Evolutionary conservation across 2,888 invertebrate genomes (phyloP), one percentile per base, ranked within the genome.

Genomic region (Sipha maydis): DNA sequence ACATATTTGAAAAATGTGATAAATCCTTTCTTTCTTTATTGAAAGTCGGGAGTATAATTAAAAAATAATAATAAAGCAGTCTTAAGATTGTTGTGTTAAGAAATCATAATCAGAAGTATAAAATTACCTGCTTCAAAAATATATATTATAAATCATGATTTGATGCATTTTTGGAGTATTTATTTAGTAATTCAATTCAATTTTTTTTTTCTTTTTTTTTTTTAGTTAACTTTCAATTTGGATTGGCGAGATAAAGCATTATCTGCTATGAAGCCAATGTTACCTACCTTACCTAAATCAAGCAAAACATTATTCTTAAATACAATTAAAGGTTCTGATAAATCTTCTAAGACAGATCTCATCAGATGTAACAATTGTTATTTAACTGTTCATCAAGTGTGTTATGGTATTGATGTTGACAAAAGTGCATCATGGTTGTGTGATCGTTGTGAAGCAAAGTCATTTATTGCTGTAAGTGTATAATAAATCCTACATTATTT

Each of bases 321-420:
- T 31, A 28, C 28, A 25, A 25, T 88, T 48, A 14, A 5, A 41
- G 88, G 75, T 2, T 17, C 31, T 48, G 61, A 67, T 0, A 73
- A 73, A 69, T 28, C 38, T 11, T 54, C 8, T 38, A 54, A 69
- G 3, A 31, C 89, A 25, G 67, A 41, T 9, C 56, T 90, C 3
- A 48, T 89, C 28, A 77, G 73, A 48, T 90, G 89, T 79, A 61
- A 38, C 71, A 61, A 76, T 31, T 89, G 89, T 83, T 84, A 41
- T 41, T 83, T 89, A 71, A 80, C 75, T n/a, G 90, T 90, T 79
- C 90, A 88, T 73, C 54, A 89, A 31, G 19, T 71, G 0, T 90
- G 90, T 89, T 89, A 90, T 76, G 82, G 75, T 34, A 61, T 61
- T 0, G 41, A 56, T 34, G n/a, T 31, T 17, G 21, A 56, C 2